phyloP scores from a whole-genome alignment of 2,113 vertebrate species.

The Cheirogaleus medius region DNA sequence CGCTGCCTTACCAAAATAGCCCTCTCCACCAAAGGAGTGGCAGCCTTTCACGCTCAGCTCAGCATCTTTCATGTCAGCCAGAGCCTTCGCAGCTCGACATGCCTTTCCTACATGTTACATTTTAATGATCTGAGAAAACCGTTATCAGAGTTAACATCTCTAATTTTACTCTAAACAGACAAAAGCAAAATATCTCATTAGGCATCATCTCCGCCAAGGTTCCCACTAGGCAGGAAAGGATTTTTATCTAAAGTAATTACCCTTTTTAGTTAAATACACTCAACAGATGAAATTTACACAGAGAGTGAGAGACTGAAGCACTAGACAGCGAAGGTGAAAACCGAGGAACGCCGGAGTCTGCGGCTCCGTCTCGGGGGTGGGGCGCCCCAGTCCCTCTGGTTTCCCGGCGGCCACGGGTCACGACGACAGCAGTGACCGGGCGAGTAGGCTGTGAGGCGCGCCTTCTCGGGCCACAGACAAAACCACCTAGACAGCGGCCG shows the following conservation, averaged over 20 bases:
- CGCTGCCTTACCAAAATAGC: conserved; percentile 81
- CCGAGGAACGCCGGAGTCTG: not conserved
- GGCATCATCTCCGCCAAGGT: conserved; percentile 70
- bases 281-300: conserved; percentile 75
- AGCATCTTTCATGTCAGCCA: conserved; percentile 77
- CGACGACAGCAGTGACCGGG: not conserved
- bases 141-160: conserved; percentile 77
- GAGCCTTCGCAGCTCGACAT: conserved; percentile 67
- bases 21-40: conserved; percentile 79
- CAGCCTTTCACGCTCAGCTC: conserved; percentile 79
- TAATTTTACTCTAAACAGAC: conserved; percentile 69
- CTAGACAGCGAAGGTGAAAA: conserved; percentile 57
- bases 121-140: conserved; percentile 77
- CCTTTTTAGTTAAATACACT: conserved; percentile 74
- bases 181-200: conserved; percentile 76
- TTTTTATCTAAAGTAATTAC: conserved; percentile 79
- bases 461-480: not conserved
- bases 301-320: conserved; percentile 42
- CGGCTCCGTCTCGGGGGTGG: not conserved
- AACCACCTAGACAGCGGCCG: not conserved
- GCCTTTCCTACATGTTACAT: conserved; percentile 77
- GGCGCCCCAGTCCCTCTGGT: not conserved
- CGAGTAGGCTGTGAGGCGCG: not conserved
- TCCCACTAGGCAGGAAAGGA: conserved; percentile 71
- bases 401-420: not conserved